Evolutionary conservation across 2,888 invertebrate species (phyloP), one percentile per base, ranked within the genome.

Genomic region (Nomada goodeniana): DNA sequence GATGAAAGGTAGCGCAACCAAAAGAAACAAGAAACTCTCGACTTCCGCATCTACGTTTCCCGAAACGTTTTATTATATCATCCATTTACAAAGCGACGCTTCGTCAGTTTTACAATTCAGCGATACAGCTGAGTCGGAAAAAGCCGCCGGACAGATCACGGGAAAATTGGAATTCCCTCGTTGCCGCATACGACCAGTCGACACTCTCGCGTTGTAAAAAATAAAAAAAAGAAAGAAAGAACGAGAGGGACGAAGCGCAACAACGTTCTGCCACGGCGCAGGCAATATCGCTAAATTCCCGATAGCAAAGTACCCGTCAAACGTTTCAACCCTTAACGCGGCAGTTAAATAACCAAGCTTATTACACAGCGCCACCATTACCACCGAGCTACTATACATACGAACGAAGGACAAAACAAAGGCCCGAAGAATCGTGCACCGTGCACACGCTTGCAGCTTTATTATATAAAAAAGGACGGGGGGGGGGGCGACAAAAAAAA

Each of bases 401-500:
- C 42, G 47, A 61, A 77, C 47, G 70, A 70, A 63, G 80, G 55
- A 71, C 55, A 44, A 76, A 82, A 55, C 76, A 68, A 69, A 69
- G 61, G 36, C 9, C 13, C 60, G 59, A 69, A 74, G 61, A 61
- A 72, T 69, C 76, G 74, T 71, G 67, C 57, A 55, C 23, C 23
- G 13, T 57, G 4, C 61, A 72, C 74, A 70, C 68, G 68, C 55
- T 70, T 60, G 78, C 69, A 88, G 76, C 81, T 90, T 89, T 90
- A 89, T 90, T 88, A 79, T 90, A 90, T 88, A 76, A 75, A 63
- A 59, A 59, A n/a, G n/a, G n/a, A n/a, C n/a, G 59, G 36, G 7
- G 36, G 36, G 36, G 29, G 26, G 26, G 26, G 26, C 2, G 26
- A 26, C 5, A 36, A 7, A 47, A 52, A 36, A 42, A 74, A 44